Base-by-base conservation (phyloP, 2,797 vertebrate genomes). In the Pygocentrus nattereri region DNA sequence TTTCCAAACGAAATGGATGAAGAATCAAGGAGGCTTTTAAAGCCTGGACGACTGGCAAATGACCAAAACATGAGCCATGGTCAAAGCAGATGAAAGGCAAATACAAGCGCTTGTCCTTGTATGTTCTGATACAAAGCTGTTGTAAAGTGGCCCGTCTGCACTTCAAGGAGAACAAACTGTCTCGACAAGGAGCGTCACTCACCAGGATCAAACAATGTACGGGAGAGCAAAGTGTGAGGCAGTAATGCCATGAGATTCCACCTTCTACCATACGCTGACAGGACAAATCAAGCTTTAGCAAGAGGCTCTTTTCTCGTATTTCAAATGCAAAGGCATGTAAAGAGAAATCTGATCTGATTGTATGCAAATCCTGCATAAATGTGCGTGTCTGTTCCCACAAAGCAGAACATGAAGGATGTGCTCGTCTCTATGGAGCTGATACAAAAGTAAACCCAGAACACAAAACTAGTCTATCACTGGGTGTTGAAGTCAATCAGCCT, bases 401-500 rank as follows among this genome's bases (percentile, higher is more conserved):
- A 47, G 23, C 27, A 44, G 25, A 50, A 71, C 12, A 50, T 19
- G 23, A 71, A 2, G 23, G 10, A 71, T 19, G 44, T 44, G n/a
- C 25, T 50, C 13, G 10, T 61, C 13, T 15, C 7, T 38, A 18
- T 61, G 5, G 30, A n/a, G n/a, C n/a, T n/a, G n/a, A n/a, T n/a
- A n/a, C n/a, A n/a, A n/a, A n/a, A n/a, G n/a, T n/a, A 61, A 61
- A 61, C n/a, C 25, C 10, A 58, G n/a, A 58, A 58, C 25, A 61
- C 79, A 64, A 78, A 58, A 4, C 2, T 27, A n/a, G 58, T 75
- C 5, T 30, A 70, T 18, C 34, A 71, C 62, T 65, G 58, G 8
- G 56, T 85, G 72, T 80, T 73, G 25, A 76, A 85, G 58, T 82
- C 80, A 59, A 13, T 59, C 25, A 16, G 59, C 13, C 0, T 56